Evolutionary conservation across 2,888 invertebrate species (phyloP), one percentile per base, ranked within the genome.

Genomic region (Parnassius glacialis): DNA sequence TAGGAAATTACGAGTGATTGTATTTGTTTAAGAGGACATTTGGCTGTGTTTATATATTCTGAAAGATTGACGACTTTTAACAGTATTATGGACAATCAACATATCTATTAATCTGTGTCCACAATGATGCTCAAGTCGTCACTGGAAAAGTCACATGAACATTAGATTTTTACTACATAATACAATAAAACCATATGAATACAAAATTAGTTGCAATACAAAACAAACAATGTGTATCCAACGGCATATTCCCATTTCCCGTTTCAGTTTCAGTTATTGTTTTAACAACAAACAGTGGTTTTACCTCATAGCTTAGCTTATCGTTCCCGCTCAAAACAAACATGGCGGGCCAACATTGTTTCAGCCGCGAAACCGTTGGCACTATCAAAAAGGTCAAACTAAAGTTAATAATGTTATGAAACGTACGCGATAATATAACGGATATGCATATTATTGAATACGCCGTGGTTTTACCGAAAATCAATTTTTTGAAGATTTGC

Each of bases 371-470:
- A 54, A 53, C 53, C 20, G 48, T 45, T 52, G 41, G 9, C 43
- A 48, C 13, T 55, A 54, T 60, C 55, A 60, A 60, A 42, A 47
- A 55, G 61, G 56, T 56, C 61, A 59, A 45, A 16, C 16, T 48
- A 48, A 48, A 9, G 13, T 48, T 47, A 47, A 11, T 47, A 47
- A 16, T 59, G 42, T 47, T 45, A 11, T 20, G 45, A 41, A 41
- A 44, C 47, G 34, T 11, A 34, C 10, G 48, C 12, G 58, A 59
- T 59, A 45, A 10, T 41, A 9, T 34, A 58, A 51, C 52, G 57
- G 45, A 59, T 47, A 54, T 44, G 56, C 65, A 64, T 54, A 55
- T 48, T 45, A 55, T 48, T 45, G n/a, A 58, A 59, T 52, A 61
- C 56, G 51, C 48, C 51, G 16, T 58, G 61, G 63, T 68, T 50